Evolutionary conservation across 2,888 invertebrate genomes (phyloP), one percentile per base, ranked within the genome.

Genomic region (Schrankia costaestrigalis): DNA sequence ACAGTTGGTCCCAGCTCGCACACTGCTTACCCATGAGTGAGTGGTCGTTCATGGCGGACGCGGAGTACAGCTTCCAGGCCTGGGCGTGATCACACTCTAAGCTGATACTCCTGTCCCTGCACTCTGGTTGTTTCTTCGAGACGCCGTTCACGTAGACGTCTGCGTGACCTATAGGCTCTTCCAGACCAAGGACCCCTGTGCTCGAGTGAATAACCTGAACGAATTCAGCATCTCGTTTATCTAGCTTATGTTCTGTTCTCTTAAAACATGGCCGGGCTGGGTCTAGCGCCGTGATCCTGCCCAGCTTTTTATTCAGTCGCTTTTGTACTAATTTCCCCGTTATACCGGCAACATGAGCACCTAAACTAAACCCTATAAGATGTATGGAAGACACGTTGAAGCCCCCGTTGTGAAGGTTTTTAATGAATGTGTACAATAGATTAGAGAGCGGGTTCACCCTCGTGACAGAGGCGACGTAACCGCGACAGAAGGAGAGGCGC

Each of bases 331-430:
- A 32, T 26, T 73, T 78, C 0, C 83, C 85, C 0, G 83, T 68
- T 31, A 77, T 56, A 0, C 91, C 91, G 1, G 90, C 90, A 0
- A 90, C 91, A 58, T 92, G 91, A 0, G 91, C 90, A 2, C 92
- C 92, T 9, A 92, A 66, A 43, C 90, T 90, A 73, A 91, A 92
- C 3, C 91, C 91, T 34, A 92, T 85, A 11, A 92, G 57, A 54
- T 91, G 91, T 11, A 90, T 76, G 7, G 84, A 79, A 0, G 84
- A 66, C 0, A 88, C 55, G 0, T 81, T 75, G 7, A 81, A 70
- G 1, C 88, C 78, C 9, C 56, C 51, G 1, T 51, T 45, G 35
- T 65, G 46, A 0, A 81, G 35, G 5, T 64, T 70, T 29, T 58
- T 64, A 6, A 83, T 55, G 31, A 81, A 71, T 11, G 43, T 50